Conservation (phyloP, 2,797 vertebrate species). For the Myotis planiceps region DNA sequence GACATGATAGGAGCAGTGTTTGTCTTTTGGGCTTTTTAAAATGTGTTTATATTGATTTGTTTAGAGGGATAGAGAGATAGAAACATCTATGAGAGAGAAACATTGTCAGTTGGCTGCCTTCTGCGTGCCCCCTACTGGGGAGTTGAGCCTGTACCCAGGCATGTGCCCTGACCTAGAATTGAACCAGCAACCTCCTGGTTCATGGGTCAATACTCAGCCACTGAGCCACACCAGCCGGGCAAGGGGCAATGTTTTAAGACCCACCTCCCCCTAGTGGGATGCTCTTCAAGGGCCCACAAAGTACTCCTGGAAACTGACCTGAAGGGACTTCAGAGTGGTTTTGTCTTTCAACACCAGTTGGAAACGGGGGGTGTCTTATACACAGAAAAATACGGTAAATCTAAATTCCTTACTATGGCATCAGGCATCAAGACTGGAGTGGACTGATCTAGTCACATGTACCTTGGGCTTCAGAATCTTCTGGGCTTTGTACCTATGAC, state of each 20-base stretch:
- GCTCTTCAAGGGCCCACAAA: conserved; percentile 35
- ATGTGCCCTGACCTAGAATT: too few relatives aligned
- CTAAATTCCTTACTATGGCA: not conserved
- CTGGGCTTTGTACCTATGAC: not conserved
- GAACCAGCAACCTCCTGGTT: too few relatives aligned
- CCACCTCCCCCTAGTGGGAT: not conserved
- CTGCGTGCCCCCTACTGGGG: too few relatives aligned
- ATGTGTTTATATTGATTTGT: too few relatives aligned
- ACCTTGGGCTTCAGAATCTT: not conserved
- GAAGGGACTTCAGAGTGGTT: conserved; percentile 63
- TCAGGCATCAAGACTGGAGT: not conserved
- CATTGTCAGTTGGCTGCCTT: too few relatives aligned
- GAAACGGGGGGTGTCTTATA: not conserved
- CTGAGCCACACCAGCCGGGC: too few relatives aligned
- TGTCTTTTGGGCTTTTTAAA: too few relatives aligned
- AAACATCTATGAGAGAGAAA: too few relatives aligned
- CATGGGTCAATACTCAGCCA: too few relatives aligned
- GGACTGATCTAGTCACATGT: not conserved
- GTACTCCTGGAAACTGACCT: conserved; percentile 49
- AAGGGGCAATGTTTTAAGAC: not conserved
- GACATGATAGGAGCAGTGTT: not conserved
- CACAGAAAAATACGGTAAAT: not conserved
- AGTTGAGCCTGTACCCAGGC: too few relatives aligned
- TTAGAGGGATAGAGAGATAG: too few relatives aligned
- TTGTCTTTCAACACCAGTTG: conserved; percentile 67